Conservation (phyloP, 2,113 vertebrate species). For the Zeus faber region DNA sequence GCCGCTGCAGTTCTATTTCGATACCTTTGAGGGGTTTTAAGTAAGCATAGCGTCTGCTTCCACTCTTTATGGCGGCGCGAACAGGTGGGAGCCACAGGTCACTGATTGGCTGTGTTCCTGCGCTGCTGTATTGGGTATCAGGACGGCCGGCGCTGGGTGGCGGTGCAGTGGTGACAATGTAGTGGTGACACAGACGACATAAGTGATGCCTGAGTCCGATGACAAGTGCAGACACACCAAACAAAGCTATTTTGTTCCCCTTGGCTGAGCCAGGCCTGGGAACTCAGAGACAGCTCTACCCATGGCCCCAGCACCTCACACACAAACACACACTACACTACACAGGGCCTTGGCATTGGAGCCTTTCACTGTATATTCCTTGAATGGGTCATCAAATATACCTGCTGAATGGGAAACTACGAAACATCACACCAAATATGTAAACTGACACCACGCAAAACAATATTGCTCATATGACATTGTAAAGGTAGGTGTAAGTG, state of each 20-base stretch:
- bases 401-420: conserved; percentile 7
- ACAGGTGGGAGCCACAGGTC: conserved; percentile 56
- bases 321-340: conserved; percentile 21
- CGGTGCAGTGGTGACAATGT: conserved; percentile 45
- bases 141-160: conserved; percentile 44
- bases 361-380: conserved; percentile 26
- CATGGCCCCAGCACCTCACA: conserved; percentile 41
- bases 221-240: conserved; percentile 51
- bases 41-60: conserved; percentile 18
- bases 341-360: background rate
- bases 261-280: conserved; percentile 46
- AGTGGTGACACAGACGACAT: conserved; percentile 60
- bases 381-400: conserved; percentile 20
- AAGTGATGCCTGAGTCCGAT: conserved; percentile 57
- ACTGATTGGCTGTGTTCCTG: conserved; percentile 41
- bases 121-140: conserved; percentile 49
- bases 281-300: conserved; percentile 49
- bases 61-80: conserved; percentile 40
- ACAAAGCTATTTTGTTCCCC: conserved; percentile 65
- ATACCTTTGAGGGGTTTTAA: no score
- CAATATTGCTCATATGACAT: background rate
- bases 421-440: conserved; percentile 4
- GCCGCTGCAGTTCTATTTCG: no score
- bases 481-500: background rate
- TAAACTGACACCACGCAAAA: background rate